Percentiles rank a stretch among this genome's conserved stretches.
Conservation (phyloP, 2,888 invertebrate species). For the Coenonympha arcania region DNA sequence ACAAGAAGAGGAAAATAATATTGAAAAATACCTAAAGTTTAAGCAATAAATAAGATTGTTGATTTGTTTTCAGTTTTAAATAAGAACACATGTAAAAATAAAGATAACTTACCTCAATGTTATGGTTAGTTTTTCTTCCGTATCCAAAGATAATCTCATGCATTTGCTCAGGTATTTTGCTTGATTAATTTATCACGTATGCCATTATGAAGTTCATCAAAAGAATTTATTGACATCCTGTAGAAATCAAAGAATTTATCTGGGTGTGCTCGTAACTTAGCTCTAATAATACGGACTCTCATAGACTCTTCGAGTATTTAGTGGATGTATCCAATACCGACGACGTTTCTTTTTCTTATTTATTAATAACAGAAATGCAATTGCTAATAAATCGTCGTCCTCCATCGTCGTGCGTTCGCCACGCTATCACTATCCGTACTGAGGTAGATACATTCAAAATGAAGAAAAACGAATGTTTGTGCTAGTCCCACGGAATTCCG, state of each 20-base stretch:
- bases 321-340: too few relatives aligned
- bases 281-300: too few relatives aligned
- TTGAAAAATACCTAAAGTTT: neutral
- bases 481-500: slow-evolving; percentile 1
- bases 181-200: neutral
- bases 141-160: neutral
- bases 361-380: too few relatives aligned
- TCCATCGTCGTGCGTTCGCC: too few relatives aligned
- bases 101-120: neutral
- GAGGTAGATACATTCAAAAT: too few relatives aligned
- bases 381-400: too few relatives aligned
- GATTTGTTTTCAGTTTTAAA: neutral
- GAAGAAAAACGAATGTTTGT: slow-evolving; percentile 8
- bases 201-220: neutral
- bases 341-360: too few relatives aligned
- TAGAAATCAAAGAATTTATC: neutral
- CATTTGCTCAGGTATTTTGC: neutral
- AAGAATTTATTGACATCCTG: neutral
- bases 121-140: neutral
- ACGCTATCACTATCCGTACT: too few relatives aligned
- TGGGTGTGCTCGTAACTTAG: neutral
- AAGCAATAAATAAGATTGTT: neutral
- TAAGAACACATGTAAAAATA: neutral
- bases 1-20: neutral
- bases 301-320: too few relatives aligned